Evolutionary conservation across 2,888 invertebrate genomes (phyloP), one percentile per base, ranked within the genome.

Genomic region (Hemistola chrysoprasaria): DNA sequence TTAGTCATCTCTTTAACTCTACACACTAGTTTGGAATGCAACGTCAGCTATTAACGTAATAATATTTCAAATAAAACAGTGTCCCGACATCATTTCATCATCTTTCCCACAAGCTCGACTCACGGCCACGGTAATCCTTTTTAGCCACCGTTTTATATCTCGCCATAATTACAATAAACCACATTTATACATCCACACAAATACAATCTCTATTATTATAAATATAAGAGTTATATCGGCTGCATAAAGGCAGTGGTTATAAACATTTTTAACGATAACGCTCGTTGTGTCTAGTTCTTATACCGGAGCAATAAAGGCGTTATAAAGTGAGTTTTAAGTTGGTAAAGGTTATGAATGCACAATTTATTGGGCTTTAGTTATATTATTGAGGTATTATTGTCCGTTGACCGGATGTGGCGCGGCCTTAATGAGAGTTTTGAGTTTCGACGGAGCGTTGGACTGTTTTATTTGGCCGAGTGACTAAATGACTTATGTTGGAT

Each of bases 61-160:
- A 5, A 1, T n/a, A n/a, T 3, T 16, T 16, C 16, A 16, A 16
- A 16, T 16, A 16, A 16, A 16, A 4, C 16, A 16, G 16, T 16
- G 16, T 4, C 8, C 9, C 28, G 39, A 62, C 55, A 61, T 33
- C 73, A 68, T 76, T 76, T 74, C 67, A 75, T 69, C 69, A 69
- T 61, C 66, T 67, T 71, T 70, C 70, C 72, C 72, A 77, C 77
- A 75, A 73, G 35, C 44, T 46, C 16, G 16, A 16, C 16, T 16
- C 3, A 4, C 16, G 16, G 16, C 16, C 16, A 16, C 16, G 68
- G 70, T 80, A 83, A 83, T 82, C 79, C 78, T 76, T 76, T 72
- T 74, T 69, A 71, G 84, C 85, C 84, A 85, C 85, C 81, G 85
- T 81, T 82, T 78, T 74, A 73, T 73, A 58, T 34, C 48, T 46